Evolutionary conservation across 2,797 vertebrate species (phyloP).

Genomic region (Tinamus major): DNA sequence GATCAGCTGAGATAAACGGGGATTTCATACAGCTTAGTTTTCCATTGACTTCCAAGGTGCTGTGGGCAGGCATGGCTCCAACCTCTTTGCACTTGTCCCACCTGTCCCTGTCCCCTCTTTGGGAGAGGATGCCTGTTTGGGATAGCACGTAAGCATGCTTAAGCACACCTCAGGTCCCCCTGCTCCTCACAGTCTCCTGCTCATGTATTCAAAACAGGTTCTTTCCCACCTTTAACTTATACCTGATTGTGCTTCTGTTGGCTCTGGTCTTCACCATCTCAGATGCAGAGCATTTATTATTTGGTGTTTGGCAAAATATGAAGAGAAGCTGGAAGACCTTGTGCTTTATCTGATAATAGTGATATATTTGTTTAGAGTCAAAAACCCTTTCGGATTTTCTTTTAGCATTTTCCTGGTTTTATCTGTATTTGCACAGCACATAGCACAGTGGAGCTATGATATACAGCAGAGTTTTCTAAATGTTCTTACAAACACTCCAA

Average conservation of each 20-base stretch:
- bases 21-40: neutral
- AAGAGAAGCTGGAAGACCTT: neutral
- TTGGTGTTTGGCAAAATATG: neutral
- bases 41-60: neutral
- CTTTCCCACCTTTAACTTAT: neutral
- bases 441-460: neutral
- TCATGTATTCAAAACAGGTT: neutral
- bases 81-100: neutral
- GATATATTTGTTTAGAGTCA: neutral
- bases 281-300: neutral
- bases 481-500: neutral
- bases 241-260: neutral
- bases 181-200: no score
- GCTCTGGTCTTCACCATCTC: neutral
- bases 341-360: neutral
- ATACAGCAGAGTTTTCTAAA: neutral
- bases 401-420: neutral
- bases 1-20: neutral
- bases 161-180: no score
- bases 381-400: neutral
- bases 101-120: neutral
- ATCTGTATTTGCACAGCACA: fast-evolving
- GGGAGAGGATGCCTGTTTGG: neutral
- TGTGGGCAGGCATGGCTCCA: neutral
- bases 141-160: neutral